Conservation (phyloP, 2,113 vertebrate genomes). For the Dipodomys merriami region DNA sequence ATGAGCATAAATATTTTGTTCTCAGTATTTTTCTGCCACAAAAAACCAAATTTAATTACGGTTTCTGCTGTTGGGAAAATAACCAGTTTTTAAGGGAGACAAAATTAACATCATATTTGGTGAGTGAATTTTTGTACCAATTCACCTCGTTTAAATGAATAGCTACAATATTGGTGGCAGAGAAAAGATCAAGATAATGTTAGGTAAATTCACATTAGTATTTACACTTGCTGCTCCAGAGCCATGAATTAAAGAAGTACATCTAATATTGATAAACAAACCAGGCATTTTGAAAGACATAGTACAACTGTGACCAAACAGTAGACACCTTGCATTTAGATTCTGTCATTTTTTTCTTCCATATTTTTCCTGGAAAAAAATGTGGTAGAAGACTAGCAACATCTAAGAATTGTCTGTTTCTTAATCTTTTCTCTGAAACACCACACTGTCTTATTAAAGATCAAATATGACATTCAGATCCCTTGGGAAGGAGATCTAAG, state of each 20-base stretch:
- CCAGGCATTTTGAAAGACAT: not conserved
- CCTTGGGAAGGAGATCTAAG: not conserved
- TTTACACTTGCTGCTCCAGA: not conserved
- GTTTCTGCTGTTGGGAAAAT: not conserved
- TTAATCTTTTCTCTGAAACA: not conserved
- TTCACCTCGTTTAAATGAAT: not conserved
- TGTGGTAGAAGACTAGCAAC: not conserved
- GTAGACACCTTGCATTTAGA: not conserved
- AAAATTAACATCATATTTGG: slow-evolving; percentile 27
- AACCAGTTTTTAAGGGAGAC: not conserved
- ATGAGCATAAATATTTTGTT: slow-evolving; percentile 13
- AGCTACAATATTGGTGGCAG: not conserved
- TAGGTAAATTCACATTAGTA: not conserved
- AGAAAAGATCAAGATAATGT: not conserved
- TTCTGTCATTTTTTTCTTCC: not conserved
- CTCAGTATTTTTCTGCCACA: not conserved
- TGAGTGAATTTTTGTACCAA: not conserved
- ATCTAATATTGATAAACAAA: not conserved
- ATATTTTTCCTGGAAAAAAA: not conserved
- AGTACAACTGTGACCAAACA: not conserved
- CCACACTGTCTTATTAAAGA: not conserved
- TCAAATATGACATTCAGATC: not conserved
- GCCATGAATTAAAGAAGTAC: not conserved
- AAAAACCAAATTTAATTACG: slow-evolving; percentile 28
- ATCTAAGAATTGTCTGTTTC: not conserved